A percentile compares a stretch with the other conserved stretches of the same genome.
Evolutionary conservation across 2,797 vertebrate species (phyloP).

Genomic region (Anabas testudineus): DNA sequence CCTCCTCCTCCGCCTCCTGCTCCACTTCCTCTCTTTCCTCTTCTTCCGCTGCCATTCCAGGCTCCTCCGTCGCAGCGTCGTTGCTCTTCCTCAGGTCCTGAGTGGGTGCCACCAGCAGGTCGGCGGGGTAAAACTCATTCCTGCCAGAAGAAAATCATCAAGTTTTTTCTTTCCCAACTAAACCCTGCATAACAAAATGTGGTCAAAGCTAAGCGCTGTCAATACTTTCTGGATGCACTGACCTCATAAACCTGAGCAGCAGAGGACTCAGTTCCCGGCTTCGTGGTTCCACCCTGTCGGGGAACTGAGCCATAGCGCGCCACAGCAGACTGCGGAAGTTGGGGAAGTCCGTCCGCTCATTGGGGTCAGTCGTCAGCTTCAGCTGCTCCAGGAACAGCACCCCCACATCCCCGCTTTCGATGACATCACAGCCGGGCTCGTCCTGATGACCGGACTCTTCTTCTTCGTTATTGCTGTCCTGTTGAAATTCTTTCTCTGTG

Average conservation of each 20-base stretch:
- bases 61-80: constrained; percentile 62
- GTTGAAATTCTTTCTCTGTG: constrained; percentile 88
- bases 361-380: constrained; percentile 73
- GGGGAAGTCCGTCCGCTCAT: constrained; percentile 90
- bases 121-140: constrained; percentile 93
- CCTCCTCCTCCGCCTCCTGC: constrained; percentile 74
- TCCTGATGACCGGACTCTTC: constrained; percentile 18
- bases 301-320: constrained; percentile 90
- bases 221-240: too few species aligned
- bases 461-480: constrained; percentile 49
- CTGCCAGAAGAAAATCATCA: constrained; percentile 71
- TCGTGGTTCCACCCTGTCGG: constrained; percentile 92
- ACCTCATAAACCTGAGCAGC: constrained; percentile 95
- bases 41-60: constrained; percentile 67
- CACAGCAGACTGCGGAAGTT: constrained; percentile 95
- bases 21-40: constrained; percentile 70
- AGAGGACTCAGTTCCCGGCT: constrained; percentile 94
- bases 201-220: too few species aligned
- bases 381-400: constrained; percentile 87
- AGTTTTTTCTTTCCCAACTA: not conserved
- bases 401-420: constrained; percentile 81
- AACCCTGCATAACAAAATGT: too few species aligned
- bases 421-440: constrained; percentile 75
- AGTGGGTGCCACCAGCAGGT: constrained; percentile 91
- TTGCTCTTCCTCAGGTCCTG: constrained; percentile 89